Base-by-base conservation (phyloP, 1,140 invertebrate genomes). In the Pantala flavescens region DNA sequence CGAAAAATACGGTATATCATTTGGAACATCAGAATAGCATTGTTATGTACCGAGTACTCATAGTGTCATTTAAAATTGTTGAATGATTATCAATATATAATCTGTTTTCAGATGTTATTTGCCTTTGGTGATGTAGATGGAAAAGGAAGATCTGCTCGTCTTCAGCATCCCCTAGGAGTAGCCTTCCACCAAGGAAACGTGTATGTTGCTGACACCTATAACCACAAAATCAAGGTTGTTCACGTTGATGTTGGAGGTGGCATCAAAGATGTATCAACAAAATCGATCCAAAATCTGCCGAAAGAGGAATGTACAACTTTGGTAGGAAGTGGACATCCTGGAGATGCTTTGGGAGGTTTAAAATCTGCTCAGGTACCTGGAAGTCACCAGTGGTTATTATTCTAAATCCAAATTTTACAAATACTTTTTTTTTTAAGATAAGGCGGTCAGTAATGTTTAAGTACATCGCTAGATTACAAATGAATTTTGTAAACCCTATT, bases 121-220 rank as follows among this genome's bases (percentile, higher is more conserved):
- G 90, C 91, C 0, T 98, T 89, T 84, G 96, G 96, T 5, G 95
- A 98, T 83, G 79, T 86, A 23, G 96, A 98, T 84, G 95, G 94
- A 0, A 85, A 83, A 72, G 88, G 90, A 23, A 84, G 86, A 55
- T 85, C 88, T 43, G 95, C 89, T 0, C 94, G 93, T 83, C 84
- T 98, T 7, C 96, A 98, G 81, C 96, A 98, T 85, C 93, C 94
- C 0, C 82, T 98, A 43, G 95, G 89, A 1, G 86, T 98, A 84
- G 84, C 85, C 74, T 80, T 86, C 71, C 75, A 78, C 23, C 84
- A 88, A 78, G 83, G 85, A 71, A 81, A 81, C 77, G 77, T 97
- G 10, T 92, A 91, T 80, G 85, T 98, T 28, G 91, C 93, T 7
- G 96, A 98, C 81, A 93, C 95, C 0, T 98, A 97, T 79, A 98